A percentile compares a stretch with the other conserved stretches of the same genome.
These are phyloP conservation scores for Drosophila kikkawai DNA, from an alignment of 1,140 invertebrate genomes.

Conservation along the genomic window DNA sequence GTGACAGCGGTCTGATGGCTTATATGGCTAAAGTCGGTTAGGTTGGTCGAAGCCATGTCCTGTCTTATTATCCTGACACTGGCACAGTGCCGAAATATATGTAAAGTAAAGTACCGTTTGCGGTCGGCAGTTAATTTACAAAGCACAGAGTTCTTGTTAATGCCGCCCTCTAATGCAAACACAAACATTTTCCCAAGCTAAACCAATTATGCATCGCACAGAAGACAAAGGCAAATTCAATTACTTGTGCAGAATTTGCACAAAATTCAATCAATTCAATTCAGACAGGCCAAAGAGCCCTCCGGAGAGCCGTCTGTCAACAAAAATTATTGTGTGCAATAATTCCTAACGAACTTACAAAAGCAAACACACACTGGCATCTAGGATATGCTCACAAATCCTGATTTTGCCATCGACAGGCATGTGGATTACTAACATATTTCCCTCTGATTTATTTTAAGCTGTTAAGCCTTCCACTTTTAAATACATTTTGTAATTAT, in stretches of 20 bases:
- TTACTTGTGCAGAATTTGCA: slow-evolving; percentile 38
- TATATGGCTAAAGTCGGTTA: slow-evolving; percentile 14
- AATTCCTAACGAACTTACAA: slow-evolving; percentile 14
- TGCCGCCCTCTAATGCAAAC: slow-evolving; percentile 6
- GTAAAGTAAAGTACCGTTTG: background rate
- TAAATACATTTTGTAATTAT: background rate
- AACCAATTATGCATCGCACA: slow-evolving; percentile 38
- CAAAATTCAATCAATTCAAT: slow-evolving; percentile 53
- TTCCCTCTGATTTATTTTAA: background rate
- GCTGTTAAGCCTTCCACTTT: background rate
- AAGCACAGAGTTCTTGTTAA: background rate
- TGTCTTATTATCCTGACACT: slow-evolving; percentile 28
- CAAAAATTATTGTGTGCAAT: slow-evolving; percentile 39
- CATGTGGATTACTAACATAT: slow-evolving; percentile 10
- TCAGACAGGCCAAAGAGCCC: slow-evolving; percentile 9
- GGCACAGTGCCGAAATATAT: background rate
- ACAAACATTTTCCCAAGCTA: slow-evolving; percentile 21
- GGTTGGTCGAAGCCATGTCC: slow-evolving; percentile 18
- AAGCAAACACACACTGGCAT: slow-evolving; percentile 6
- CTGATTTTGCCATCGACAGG: slow-evolving; percentile 14
- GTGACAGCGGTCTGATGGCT: slow-evolving; percentile 22
- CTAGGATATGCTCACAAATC: background rate
- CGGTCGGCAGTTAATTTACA: slow-evolving; percentile 6
- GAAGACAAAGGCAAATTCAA: slow-evolving; percentile 45
- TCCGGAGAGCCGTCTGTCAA: slow-evolving; percentile 28